phyloP scores from a whole-genome alignment of 2,888 invertebrate genomes.

The Heliothis peltigera region DNA sequence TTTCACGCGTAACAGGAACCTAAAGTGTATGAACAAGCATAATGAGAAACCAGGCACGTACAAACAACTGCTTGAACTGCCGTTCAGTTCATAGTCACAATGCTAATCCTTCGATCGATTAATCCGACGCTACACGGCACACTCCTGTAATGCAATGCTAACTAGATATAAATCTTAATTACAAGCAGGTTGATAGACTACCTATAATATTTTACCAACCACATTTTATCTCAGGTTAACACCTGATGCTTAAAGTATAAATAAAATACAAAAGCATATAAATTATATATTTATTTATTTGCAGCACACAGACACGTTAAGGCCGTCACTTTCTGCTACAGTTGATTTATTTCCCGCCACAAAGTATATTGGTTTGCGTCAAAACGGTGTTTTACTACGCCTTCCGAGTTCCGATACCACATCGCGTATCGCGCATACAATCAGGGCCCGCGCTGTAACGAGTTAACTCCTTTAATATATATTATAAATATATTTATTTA shows the following conservation, averaged over 20 bases:
- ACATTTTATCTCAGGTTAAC: not conserved
- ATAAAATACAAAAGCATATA: not conserved
- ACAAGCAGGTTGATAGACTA: not conserved
- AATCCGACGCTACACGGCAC: conserved; percentile 24
- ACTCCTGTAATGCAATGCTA: conserved; percentile 17
- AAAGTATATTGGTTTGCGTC: conserved; percentile 54
- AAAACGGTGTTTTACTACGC: conserved; percentile 68
- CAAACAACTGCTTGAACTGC: not conserved
- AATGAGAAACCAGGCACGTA: not conserved
- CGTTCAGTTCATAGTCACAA: conserved; percentile 13
- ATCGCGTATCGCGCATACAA: conserved; percentile 55
- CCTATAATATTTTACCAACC: not conserved
- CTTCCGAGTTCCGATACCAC: conserved; percentile 65
- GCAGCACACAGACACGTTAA: conserved; percentile 18
- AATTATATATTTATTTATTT: not conserved
- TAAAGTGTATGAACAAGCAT: not conserved
- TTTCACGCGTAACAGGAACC: conserved; percentile 1
- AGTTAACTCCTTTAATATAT: conserved; percentile 42
- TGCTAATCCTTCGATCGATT: conserved; percentile 14
- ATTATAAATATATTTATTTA: too few species aligned
- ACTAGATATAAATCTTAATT: not conserved
- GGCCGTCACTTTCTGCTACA: conserved; percentile 14
- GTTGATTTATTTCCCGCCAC: conserved; percentile 67
- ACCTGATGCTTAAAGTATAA: not conserved
- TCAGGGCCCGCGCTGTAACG: conserved; percentile 40